These are phyloP conservation scores for Branchellion lobata DNA, from an alignment of 2,888 invertebrate genomes.

Conservation along the genomic window DNA sequence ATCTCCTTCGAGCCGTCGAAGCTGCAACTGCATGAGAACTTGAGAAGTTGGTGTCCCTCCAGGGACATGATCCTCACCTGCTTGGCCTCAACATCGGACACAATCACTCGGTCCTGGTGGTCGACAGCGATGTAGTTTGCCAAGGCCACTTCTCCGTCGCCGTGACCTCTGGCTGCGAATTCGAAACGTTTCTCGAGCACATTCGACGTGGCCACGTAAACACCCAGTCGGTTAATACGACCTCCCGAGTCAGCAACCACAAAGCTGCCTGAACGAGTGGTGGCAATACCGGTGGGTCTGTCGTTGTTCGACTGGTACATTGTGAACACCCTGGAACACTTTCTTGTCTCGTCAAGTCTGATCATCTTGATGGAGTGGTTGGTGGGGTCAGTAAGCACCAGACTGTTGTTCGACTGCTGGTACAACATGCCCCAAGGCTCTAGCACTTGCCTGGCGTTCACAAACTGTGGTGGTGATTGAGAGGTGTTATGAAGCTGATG, in stretches of 20 bases:
- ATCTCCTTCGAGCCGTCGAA: slow-evolving; percentile 41
- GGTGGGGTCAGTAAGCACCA: slow-evolving; percentile 36
- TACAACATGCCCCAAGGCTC: slow-evolving; percentile 37
- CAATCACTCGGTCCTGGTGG: slow-evolving; percentile 45
- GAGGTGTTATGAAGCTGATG: too few relatives aligned
- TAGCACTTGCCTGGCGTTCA: slow-evolving; percentile 22
- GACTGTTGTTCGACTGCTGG: neutral
- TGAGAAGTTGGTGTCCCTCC: slow-evolving; percentile 43
- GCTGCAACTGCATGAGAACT: slow-evolving; percentile 41
- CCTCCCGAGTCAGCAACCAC: slow-evolving; percentile 48
- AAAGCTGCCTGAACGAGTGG: slow-evolving; percentile 42
- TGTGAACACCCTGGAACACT: slow-evolving; percentile 22
- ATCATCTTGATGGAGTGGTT: slow-evolving; percentile 30
- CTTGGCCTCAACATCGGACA: slow-evolving; percentile 46
- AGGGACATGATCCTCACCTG: slow-evolving; percentile 45
- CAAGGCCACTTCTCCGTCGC: slow-evolving; percentile 39
- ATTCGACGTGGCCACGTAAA: slow-evolving; percentile 26
- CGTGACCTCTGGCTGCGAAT: slow-evolving; percentile 43
- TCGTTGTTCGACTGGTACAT: slow-evolving; percentile 15
- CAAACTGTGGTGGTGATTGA: too few relatives aligned
- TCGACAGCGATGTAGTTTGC: slow-evolving; percentile 49
- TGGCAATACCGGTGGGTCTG: slow-evolving; percentile 45
- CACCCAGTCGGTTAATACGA: slow-evolving; percentile 32
- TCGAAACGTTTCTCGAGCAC: slow-evolving; percentile 32
- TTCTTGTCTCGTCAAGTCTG: slow-evolving; percentile 20